These are phyloP conservation scores for Mormyrus proboscirostris DNA, from an alignment of 2,797 vertebrate genomes.

Conservation along the genomic window DNA sequence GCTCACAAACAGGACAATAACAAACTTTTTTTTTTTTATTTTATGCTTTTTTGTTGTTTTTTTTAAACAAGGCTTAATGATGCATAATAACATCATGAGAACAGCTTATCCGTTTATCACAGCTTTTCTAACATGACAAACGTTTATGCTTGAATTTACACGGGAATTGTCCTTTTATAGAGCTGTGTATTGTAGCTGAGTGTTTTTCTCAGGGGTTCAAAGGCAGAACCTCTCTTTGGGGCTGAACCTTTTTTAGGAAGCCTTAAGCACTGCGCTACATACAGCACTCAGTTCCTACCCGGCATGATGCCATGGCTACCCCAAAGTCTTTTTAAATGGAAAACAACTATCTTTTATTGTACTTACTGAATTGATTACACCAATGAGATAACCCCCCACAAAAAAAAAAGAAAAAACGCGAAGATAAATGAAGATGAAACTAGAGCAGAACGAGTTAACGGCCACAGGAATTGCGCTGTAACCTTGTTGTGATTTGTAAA, in stretches of 20 bases:
- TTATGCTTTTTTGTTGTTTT: neutral
- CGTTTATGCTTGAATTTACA: neutral
- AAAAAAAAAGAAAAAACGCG: neutral
- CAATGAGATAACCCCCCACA: neutral
- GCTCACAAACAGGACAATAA: neutral
- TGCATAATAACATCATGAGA: slow-evolving; percentile 3
- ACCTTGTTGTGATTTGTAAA: slow-evolving; percentile 34
- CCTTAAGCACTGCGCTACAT: neutral
- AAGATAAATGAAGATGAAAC: neutral
- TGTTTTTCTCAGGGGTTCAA: neutral
- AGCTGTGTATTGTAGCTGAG: neutral
- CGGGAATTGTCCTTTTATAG: slow-evolving; percentile 4
- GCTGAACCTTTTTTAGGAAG: neutral
- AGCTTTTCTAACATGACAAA: neutral
- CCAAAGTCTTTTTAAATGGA: slow-evolving; percentile 1
- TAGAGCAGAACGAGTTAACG: slow-evolving; percentile 33
- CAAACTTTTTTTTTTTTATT: slow-evolving; percentile 2
- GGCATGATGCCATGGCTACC: neutral
- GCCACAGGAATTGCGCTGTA: slow-evolving; percentile 16
- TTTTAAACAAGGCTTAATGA: neutral
- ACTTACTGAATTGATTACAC: neutral
- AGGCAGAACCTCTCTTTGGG: neutral
- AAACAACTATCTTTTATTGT: neutral
- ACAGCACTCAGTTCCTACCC: neutral
- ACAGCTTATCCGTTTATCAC: neutral